A percentile compares a stretch with the other conserved stretches of the same genome.
phyloP scores from a whole-genome alignment of 2,888 invertebrate species.

The Conchocele bisecta region DNA sequence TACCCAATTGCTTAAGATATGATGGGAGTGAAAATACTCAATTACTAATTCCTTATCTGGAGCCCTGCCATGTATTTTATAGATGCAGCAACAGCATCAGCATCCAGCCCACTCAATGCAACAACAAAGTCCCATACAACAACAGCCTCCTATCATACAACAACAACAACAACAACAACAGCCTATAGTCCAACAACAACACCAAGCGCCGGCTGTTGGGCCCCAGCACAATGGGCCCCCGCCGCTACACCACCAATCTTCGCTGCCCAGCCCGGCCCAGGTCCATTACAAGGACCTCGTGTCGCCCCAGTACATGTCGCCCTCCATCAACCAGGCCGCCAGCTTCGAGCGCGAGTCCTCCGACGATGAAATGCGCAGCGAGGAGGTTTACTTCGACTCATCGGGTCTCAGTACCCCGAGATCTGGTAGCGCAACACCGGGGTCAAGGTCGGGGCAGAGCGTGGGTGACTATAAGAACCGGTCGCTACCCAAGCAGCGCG shows the following conservation, averaged over 20 bases:
- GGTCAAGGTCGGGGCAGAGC: constrained; percentile 68
- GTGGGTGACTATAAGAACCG: constrained; percentile 60
- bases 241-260: no score
- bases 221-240: no score
- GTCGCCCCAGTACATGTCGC: constrained; percentile 45
- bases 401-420: constrained; percentile 81
- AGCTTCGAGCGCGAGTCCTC: constrained; percentile 72
- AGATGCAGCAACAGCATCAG: background rate
- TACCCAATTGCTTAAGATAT: no score
- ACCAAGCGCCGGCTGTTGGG: no score
- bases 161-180: constrained; percentile 5
- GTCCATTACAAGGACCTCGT: constrained; percentile 30
- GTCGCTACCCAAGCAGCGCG: constrained; percentile 77
- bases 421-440: constrained; percentile 94
- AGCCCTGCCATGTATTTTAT: no score
- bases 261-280: constrained; percentile 30
- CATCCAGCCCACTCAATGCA: constrained; percentile 23
- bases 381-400: constrained; percentile 76
- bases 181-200: constrained; percentile 14
- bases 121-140: constrained; percentile 8
- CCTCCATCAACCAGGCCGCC: constrained; percentile 57
- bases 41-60: no score
- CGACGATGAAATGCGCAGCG: constrained; percentile 78
- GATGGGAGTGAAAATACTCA: no score
- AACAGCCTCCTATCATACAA: background rate